Base-by-base conservation (phyloP, 2,113 vertebrate genomes). In the Xenus cinereus region DNA sequence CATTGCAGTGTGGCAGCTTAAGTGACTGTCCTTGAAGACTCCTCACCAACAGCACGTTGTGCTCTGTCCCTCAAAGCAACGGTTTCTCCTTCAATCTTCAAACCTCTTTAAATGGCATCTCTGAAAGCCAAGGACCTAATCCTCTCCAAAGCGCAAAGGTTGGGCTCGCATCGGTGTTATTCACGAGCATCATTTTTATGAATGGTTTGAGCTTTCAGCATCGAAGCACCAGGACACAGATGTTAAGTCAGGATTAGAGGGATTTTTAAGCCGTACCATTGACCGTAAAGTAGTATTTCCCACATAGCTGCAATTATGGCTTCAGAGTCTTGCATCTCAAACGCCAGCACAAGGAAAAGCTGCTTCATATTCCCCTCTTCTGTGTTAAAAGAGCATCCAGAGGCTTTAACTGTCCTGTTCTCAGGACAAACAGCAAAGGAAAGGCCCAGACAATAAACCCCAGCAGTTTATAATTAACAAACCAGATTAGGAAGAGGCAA, bases 81-180 rank as follows among this genome's bases (percentile, higher is more conserved):
- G 11, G 27, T 12, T 89, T 82, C 89, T 76, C 3, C 1, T 64
- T 59, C 24, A 53, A 32, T 53, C 77, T 72, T 80, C 4, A 3
- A 71, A 84, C 54, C 7, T 64, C 39, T 54, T 57, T 39, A 56
- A 74, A 79, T 4, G 26, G 24, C 26, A 35, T 9, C 46, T 81
- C 69, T 1, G 2, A 60, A 84, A 87, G 27, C 48, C 53, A 26
- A 78, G 56, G 67, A 78, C 35, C 48, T 48, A 33, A 39, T 48
- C 14, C 22, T 15, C 45, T 75, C 73, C 9, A 2, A 56, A 94
- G 41, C 0, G 0, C 43, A 60, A 41, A 68, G 8, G 18, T 0
- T 39, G 21, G 59, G 26, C 86, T 92, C 5, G 1, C 46, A 19
- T n/a, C 2, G 1, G 2, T 3, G 14, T 22, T 73, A 48, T 17